Evolutionary conservation across 2,797 vertebrate genomes (phyloP).

Genomic region (Etheostoma perlongum): DNA sequence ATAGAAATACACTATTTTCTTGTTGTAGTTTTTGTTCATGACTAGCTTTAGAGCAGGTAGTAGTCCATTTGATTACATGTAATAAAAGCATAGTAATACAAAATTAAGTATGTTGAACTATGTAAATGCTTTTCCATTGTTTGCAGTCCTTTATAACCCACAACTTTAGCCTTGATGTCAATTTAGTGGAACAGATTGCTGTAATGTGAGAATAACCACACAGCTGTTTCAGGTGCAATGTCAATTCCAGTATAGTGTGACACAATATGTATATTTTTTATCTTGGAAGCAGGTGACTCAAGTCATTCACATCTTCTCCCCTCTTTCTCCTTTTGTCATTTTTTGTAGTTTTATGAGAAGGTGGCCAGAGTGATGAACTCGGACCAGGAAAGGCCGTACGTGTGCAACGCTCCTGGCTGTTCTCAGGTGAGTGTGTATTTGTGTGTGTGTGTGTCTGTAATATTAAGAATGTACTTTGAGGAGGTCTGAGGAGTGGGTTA

Average conservation of each 20-base stretch:
- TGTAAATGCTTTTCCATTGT: constrained; percentile 19
- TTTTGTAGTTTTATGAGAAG: constrained; percentile 95
- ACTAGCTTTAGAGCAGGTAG: neutral
- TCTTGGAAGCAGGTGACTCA: constrained; percentile 41
- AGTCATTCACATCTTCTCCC: constrained; percentile 42
- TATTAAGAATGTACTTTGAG: constrained; percentile 54
- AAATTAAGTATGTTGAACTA: constrained; percentile 2
- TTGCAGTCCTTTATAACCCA: constrained; percentile 25
- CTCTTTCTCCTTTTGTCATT: constrained; percentile 27
- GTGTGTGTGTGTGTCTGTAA: constrained; percentile 50
- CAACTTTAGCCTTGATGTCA: constrained; percentile 25
- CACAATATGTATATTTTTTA: constrained; percentile 53
- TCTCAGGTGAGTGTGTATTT: constrained; percentile 93
- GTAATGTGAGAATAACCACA: constrained; percentile 38
- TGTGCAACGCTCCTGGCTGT: constrained; percentile 98
- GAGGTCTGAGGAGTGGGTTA: constrained; percentile 47
- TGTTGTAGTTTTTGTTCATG: neutral
- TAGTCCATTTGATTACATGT: neutral
- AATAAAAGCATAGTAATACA: constrained; percentile 2
- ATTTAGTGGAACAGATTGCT: constrained; percentile 27
- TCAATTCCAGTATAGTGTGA: constrained; percentile 40
- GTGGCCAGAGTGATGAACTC: constrained; percentile 98
- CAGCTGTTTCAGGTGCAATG: constrained; percentile 52
- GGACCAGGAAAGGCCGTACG: constrained; percentile 98
- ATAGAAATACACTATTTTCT: constrained; percentile 1